Conservation (phyloP, 2,888 invertebrate genomes). For the Pterostichus madidus region DNA sequence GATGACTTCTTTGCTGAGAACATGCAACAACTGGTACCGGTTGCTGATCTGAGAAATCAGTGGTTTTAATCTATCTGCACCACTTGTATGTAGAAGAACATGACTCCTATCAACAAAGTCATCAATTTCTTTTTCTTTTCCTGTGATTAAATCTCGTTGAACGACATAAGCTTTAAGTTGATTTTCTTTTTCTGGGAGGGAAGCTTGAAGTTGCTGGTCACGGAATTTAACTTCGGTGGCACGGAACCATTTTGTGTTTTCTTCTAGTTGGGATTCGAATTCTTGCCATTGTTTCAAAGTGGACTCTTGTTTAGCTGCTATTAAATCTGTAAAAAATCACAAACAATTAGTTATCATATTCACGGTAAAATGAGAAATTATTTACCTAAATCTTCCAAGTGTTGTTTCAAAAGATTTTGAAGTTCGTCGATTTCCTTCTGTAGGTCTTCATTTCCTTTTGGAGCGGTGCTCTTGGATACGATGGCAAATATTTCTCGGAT, state of each 20-base stretch:
- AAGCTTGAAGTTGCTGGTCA: constrained; percentile 90
- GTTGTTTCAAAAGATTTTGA: constrained; percentile 83
- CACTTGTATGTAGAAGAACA: constrained; percentile 89
- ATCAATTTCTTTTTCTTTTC: constrained; percentile 92
- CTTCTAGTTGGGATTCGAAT: constrained; percentile 90
- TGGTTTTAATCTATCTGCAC: constrained; percentile 91
- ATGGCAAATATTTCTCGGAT: constrained; percentile 83
- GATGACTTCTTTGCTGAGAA: constrained; percentile 91
- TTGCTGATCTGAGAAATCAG: constrained; percentile 94
- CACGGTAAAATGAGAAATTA: constrained; percentile 41
- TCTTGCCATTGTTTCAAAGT: constrained; percentile 91
- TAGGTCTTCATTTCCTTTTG: constrained; percentile 86
- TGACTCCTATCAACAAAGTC: constrained; percentile 94
- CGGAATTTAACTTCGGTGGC: constrained; percentile 90
- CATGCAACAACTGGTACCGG: constrained; percentile 89
- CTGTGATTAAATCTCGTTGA: constrained; percentile 86
- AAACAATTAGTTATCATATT: constrained; percentile 14
- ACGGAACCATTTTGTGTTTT: constrained; percentile 92
- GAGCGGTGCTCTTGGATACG: constrained; percentile 89
- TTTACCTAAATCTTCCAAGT: constrained; percentile 82
- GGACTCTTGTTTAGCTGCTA: constrained; percentile 86
- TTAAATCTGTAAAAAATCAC: constrained; percentile 77
- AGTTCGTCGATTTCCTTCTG: constrained; percentile 86
- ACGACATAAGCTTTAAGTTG: constrained; percentile 86
- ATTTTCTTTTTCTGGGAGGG: constrained; percentile 88